Conservation (phyloP, 2,797 vertebrate genomes). For the Hippoglossus hippoglossus region DNA sequence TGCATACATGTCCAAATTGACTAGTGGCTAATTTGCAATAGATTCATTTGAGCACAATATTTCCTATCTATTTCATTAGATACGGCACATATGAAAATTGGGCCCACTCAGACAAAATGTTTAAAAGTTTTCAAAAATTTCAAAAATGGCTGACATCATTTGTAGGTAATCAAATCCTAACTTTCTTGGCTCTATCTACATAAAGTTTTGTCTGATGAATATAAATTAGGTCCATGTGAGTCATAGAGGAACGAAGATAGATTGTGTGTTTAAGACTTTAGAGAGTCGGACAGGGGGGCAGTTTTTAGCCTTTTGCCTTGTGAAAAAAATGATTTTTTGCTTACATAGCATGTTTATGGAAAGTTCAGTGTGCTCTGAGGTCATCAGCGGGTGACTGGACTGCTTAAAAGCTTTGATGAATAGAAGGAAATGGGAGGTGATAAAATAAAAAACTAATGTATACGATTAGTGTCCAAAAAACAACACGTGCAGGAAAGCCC, state of each 20-base stretch:
- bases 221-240: background rate
- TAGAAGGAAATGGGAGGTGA: slow-evolving; percentile 50
- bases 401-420: slow-evolving; percentile 53
- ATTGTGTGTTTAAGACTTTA: background rate
- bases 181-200: background rate
- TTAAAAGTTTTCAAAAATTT: too few relatives aligned
- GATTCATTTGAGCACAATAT: background rate
- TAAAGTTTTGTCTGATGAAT: background rate
- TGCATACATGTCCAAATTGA: slow-evolving; percentile 4
- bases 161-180: background rate
- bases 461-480: slow-evolving; percentile 31
- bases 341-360: slow-evolving; percentile 34
- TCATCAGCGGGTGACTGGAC: slow-evolving; percentile 29
- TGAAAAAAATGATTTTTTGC: slow-evolving; percentile 10
- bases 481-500: slow-evolving; percentile 57
- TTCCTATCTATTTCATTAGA: background rate
- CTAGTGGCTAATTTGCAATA: background rate
- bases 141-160: background rate
- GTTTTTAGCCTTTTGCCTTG: background rate
- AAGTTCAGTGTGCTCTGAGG: slow-evolving; percentile 28
- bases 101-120: too few relatives aligned
- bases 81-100: background rate
- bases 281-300: background rate
- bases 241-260: background rate
- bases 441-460: slow-evolving; percentile 29